A percentile compares a stretch with the other conserved stretches of the same genome.
These are phyloP conservation scores for Patella ulyssiponensis DNA, from an alignment of 2,888 invertebrate genomes.

Conservation along the genomic window DNA sequence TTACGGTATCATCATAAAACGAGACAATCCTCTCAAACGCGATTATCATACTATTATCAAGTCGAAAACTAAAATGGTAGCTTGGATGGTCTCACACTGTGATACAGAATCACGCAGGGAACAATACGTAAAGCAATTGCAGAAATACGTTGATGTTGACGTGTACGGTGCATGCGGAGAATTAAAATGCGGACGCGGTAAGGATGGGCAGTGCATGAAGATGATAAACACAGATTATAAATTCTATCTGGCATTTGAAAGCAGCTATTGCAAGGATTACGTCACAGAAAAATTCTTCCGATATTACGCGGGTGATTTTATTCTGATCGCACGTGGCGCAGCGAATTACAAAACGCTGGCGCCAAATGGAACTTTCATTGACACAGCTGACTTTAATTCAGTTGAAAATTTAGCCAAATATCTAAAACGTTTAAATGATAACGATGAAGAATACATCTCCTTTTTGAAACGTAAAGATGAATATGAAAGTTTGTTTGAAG, in stretches of 20 bases:
- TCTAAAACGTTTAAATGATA: conserved; percentile 23
- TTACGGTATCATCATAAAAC: not conserved
- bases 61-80: not conserved
- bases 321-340: conserved; percentile 3
- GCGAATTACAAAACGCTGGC: conserved; percentile 13
- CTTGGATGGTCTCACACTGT: not conserved
- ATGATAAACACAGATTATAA: conserved; percentile 8
- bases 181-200: not conserved
- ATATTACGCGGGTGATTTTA: conserved; percentile 9
- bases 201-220: not conserved
- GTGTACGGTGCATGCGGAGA: not conserved
- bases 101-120: not conserved
- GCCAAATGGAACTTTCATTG: conserved; percentile 21
- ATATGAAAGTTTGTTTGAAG: conserved; percentile 25
- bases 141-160: not conserved
- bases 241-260: conserved; percentile 21
- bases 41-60: not conserved
- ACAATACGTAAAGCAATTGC: not conserved
- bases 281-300: conserved; percentile 17
- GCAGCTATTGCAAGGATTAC: conserved; percentile 16
- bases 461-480: conserved; percentile 26
- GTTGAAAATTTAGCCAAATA: conserved; percentile 27
- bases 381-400: conserved; percentile 27
- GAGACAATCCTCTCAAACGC: no score
- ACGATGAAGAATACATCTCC: conserved; percentile 23